phyloP scores from a whole-genome alignment of 53 echinoderm and acorn worm genomes.

The Echinarachnius parma region DNA sequence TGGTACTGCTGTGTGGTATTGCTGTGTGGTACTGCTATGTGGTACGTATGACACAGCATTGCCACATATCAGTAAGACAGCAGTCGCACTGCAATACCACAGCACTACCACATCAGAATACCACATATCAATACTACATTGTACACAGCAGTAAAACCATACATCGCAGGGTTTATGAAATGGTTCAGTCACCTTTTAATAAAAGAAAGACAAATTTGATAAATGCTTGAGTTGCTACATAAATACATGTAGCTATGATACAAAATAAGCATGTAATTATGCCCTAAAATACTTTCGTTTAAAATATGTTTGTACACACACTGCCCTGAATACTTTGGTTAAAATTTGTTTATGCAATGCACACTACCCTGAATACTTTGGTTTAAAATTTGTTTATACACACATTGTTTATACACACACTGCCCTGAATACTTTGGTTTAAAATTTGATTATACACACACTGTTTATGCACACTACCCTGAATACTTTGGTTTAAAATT shows the following conservation, averaged over 20 bases:
- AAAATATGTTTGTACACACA: conserved; percentile 3
- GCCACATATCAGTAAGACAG: conserved; percentile 6
- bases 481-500: conserved; percentile 3
- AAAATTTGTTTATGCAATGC: no score
- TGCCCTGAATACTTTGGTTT: no score
- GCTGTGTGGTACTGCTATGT: not conserved
- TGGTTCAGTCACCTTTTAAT: conserved; percentile 2
- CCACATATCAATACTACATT: conserved; percentile 5
- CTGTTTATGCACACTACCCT: not conserved
- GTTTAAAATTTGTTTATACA: no score
- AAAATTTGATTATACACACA: no score
- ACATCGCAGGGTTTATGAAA: conserved; percentile 2
- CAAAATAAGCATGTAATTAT: not conserved
- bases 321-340: no score
- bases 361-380: no score
- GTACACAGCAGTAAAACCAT: conserved; percentile 2
- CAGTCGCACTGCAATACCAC: conserved; percentile 6
- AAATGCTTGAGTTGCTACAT: conserved; percentile 4
- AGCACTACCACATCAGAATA: conserved; percentile 2
- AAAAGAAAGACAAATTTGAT: conserved; percentile 5
- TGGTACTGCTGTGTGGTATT: conserved; percentile 1
- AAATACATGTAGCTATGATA: conserved; percentile 3
- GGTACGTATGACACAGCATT: conserved; percentile 6
- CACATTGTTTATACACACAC: no score
- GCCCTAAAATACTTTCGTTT: conserved; percentile 4